phyloP scores from a whole-genome alignment of 2,113 vertebrate genomes.

The Syngnathus typhle region DNA sequence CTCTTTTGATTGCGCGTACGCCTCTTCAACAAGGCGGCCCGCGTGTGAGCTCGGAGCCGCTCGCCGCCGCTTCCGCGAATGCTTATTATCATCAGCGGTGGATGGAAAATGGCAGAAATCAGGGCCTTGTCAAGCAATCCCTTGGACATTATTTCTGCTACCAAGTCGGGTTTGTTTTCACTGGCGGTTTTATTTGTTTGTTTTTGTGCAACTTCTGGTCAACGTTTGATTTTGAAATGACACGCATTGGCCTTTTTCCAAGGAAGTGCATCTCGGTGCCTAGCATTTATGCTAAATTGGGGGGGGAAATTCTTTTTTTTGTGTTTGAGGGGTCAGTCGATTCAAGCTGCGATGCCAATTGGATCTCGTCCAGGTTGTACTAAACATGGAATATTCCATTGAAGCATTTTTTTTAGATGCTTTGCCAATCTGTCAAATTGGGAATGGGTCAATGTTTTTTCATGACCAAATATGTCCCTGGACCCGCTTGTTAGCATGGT shows the following conservation, averaged over 20 bases:
- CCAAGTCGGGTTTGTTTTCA: neutral
- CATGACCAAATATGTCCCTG: neutral
- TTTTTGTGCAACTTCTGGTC: neutral
- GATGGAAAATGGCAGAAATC: slow-evolving; percentile 63
- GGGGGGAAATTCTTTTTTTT: neutral
- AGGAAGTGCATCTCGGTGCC: neutral
- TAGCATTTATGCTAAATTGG: neutral
- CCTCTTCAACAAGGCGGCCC: slow-evolving; percentile 60
- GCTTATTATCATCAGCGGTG: slow-evolving; percentile 73
- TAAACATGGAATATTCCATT: neutral
- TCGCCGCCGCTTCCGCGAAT: slow-evolving; percentile 65
- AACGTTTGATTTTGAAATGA: neutral
- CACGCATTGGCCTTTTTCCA: neutral
- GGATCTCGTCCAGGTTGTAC: neutral
- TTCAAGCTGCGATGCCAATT: too few relatives aligned
- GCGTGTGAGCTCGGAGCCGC: slow-evolving; percentile 46
- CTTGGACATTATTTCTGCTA: slow-evolving; percentile 24
- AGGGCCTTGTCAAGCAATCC: slow-evolving; percentile 69
- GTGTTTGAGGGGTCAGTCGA: neutral
- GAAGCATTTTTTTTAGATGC: neutral
- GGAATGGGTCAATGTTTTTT: neutral
- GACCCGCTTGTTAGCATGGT: neutral
- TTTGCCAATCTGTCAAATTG: neutral
- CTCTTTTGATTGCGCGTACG: slow-evolving; percentile 71
- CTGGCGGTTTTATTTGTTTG: neutral